phyloP scores from a whole-genome alignment of 2,888 invertebrate genomes.

The Rotaria socialis region DNA sequence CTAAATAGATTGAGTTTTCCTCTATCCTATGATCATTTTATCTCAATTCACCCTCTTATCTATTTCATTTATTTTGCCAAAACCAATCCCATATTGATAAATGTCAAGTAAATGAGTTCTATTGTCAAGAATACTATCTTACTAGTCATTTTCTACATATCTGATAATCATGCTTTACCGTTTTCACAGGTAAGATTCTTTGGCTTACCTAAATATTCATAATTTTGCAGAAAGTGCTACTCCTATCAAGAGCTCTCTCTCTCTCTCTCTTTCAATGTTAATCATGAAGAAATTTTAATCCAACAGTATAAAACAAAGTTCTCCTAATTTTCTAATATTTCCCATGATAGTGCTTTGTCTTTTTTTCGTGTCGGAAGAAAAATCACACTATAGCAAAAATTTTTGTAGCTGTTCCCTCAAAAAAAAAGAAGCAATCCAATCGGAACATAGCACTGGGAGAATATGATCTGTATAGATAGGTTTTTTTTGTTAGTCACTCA shows the following conservation, averaged over 20 bases:
- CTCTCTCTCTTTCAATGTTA: not conserved
- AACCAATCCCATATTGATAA: not conserved
- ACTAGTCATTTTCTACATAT: not conserved
- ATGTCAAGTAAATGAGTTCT: not conserved
- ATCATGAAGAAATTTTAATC: not conserved
- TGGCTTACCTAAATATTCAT: not conserved
- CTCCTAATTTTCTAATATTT: not conserved
- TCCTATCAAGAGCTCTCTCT: not conserved
- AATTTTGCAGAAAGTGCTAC: not conserved
- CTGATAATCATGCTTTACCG: not conserved
- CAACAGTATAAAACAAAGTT: not conserved
- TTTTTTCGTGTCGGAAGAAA: not conserved
- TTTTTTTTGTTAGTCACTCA: not conserved
- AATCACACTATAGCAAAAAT: not conserved
- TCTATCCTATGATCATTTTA: not conserved
- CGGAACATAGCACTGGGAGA: constrained; percentile 1
- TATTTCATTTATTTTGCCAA: not conserved
- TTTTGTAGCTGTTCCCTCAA: not conserved
- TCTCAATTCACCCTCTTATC: not conserved
- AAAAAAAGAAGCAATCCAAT: not conserved
- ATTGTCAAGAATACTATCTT: not conserved
- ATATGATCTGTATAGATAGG: not conserved
- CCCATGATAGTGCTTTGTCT: not conserved
- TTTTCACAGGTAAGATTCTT: not conserved
- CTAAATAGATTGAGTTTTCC: not conserved